Evolutionary conservation across 1,140 invertebrate genomes (phyloP).

Genomic region (Bilobella aurantiaca): DNA sequence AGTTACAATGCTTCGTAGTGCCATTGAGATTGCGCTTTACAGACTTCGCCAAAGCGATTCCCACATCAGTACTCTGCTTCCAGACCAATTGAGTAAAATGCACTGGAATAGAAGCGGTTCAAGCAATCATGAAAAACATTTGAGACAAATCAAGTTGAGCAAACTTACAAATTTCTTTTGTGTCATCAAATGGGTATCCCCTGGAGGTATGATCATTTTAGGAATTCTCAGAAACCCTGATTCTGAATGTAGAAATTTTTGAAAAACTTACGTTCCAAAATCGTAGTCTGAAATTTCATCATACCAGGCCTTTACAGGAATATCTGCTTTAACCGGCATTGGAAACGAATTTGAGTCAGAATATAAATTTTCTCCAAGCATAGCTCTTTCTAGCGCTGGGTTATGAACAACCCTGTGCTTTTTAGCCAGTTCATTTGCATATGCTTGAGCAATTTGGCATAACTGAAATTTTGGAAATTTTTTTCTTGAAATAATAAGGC

Average conservation of each 20-base stretch:
- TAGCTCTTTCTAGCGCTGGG: neutral
- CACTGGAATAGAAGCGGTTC: neutral
- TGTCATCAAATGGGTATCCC: neutral
- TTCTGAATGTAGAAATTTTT: neutral
- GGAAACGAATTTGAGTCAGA: neutral
- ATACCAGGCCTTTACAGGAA: slow-evolving; percentile 6
- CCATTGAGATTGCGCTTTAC: neutral
- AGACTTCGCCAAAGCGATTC: slow-evolving; percentile 7
- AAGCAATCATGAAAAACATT: neutral
- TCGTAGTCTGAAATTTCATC: slow-evolving; percentile 6
- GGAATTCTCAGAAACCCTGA: neutral
- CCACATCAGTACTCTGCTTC: slow-evolving; percentile 8
- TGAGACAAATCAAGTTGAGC: neutral
- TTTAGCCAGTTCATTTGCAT: neutral
- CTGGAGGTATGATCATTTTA: neutral
- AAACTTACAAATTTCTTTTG: slow-evolving; percentile 8
- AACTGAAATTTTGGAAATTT: neutral
- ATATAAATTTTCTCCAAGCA: slow-evolving; percentile 5
- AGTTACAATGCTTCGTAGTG: neutral
- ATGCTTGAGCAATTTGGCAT: neutral
- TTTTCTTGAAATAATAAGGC: neutral
- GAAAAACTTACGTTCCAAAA: slow-evolving; percentile 7
- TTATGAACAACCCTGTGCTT: neutral
- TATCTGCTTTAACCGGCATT: neutral
- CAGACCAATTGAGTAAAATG: slow-evolving; percentile 24